Evolutionary conservation across 2,888 invertebrate species (phyloP), one percentile per base, ranked within the genome.

Genomic region (Ophion costatus): DNA sequence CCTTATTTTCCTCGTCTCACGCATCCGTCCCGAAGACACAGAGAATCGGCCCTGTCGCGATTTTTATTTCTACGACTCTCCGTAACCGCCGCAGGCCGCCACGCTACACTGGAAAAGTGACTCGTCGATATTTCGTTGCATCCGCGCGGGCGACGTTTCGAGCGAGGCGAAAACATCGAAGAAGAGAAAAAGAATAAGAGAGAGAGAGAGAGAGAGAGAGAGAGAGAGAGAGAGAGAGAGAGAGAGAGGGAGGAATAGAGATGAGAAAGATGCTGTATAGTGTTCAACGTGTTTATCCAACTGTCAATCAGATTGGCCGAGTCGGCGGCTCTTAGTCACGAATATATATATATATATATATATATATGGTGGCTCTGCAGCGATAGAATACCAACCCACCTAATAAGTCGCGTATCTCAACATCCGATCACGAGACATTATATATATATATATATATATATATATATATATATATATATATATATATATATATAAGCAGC

Each of bases 241-340:
- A 59, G 20, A 45, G 17, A 81, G 42, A 45, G 24, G 42, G 70
- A 38, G 24, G 57, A 24, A 33, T 51, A 66, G 59, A 67, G 76
- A 82, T 83, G 64, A 80, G 56, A 83, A 77, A 82, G 69, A 78
- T n/a, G 51, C 78, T 69, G 63, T 33, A 64, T 75, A 63, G 63
- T 69, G 80, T 79, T 90, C 82, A 90, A 91, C 89, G 89, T 92
- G 91, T 92, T 91, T 91, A 92, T 91, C 92, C 91, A 91, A 91
- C 91, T 92, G 91, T 90, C 91, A 90, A 91, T 91, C 91, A 90
- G 84, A 82, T 84, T 82, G 87, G 83, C 86, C 85, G 82, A 80
- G 76, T 73, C 85, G 80, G 85, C 80, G 76, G 82, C 66, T 85
- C 85, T 85, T 73, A 82, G 67, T 77, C 76, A 76, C 80, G 22